Evolutionary conservation across 2,113 vertebrate genomes (phyloP).

Genomic region (Megatriorchis doriae): DNA sequence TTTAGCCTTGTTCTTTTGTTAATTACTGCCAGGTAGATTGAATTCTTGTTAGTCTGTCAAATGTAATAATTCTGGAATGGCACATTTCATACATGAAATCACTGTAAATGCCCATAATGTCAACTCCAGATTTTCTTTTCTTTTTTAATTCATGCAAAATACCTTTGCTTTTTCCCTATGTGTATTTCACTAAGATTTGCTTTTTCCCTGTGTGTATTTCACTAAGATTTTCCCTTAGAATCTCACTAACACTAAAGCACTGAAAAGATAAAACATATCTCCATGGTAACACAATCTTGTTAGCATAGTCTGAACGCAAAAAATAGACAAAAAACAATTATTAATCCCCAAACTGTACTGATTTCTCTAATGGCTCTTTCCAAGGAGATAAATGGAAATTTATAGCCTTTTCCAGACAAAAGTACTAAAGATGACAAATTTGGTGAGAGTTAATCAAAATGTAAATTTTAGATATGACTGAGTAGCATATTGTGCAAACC

Average conservation of each 20-base stretch:
- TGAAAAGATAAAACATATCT: not conserved
- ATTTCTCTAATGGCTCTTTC: not conserved
- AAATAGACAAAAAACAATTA: not conserved
- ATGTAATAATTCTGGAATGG: not conserved
- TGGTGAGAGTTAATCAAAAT: not conserved
- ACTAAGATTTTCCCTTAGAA: not conserved
- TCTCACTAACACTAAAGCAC: not conserved
- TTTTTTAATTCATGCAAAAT: not conserved
- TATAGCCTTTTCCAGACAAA: not conserved
- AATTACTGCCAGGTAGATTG: not conserved
- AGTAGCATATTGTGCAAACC: not conserved
- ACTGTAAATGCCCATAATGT: not conserved
- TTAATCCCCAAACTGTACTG: not conserved
- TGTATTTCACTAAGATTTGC: not conserved
- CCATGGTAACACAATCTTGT: not conserved
- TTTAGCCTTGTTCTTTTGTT: not conserved
- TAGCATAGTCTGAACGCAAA: not conserved
- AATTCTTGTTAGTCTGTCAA: not conserved
- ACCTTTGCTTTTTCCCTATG: not conserved
- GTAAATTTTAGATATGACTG: not conserved
- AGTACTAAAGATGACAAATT: not conserved
- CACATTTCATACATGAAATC: not conserved
- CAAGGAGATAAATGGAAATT: not conserved
- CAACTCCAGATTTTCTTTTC: not conserved
- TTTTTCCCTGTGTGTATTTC: not conserved